These are phyloP conservation scores for Cosmia pyralina DNA, from an alignment of 2,888 invertebrate species.

Conservation along the genomic window DNA sequence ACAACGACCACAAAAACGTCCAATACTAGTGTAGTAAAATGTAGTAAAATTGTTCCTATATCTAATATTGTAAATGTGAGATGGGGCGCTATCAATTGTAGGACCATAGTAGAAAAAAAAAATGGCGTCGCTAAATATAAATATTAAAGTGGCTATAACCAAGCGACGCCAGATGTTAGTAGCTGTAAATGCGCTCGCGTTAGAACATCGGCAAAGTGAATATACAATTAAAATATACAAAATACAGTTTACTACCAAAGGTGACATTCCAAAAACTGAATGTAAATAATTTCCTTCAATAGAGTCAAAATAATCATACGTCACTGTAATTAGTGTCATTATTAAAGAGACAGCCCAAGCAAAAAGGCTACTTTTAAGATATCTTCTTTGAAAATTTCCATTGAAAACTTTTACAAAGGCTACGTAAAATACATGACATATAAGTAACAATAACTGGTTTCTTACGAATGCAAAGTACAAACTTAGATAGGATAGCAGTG, in stretches of 20 bases:
- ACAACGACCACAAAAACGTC: not conserved
- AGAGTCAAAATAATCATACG: not conserved
- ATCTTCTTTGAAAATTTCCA: not conserved
- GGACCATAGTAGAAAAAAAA: too few relatives aligned
- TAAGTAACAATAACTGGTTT: not conserved
- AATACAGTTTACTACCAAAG: not conserved
- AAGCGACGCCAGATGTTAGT: too few relatives aligned
- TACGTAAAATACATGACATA: not conserved
- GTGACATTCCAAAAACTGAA: too few relatives aligned
- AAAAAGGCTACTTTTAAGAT: not conserved
- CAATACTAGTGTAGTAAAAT: not conserved
- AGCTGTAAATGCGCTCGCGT: not conserved
- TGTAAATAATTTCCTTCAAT: not conserved
- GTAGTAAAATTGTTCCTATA: not conserved
- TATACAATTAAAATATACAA: not conserved
- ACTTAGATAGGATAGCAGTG: too few relatives aligned
- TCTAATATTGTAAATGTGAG: too few relatives aligned
- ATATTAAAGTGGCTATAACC: conserved; percentile 3
- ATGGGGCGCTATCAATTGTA: too few relatives aligned
- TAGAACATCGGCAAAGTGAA: not conserved
- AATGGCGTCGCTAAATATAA: not conserved
- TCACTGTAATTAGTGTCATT: too few relatives aligned
- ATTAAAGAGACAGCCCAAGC: not conserved
- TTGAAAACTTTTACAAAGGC: not conserved
- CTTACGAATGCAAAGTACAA: not conserved